These are phyloP conservation scores for Cetonia aurata DNA, from an alignment of 2,888 invertebrate genomes.

Conservation along the genomic window DNA sequence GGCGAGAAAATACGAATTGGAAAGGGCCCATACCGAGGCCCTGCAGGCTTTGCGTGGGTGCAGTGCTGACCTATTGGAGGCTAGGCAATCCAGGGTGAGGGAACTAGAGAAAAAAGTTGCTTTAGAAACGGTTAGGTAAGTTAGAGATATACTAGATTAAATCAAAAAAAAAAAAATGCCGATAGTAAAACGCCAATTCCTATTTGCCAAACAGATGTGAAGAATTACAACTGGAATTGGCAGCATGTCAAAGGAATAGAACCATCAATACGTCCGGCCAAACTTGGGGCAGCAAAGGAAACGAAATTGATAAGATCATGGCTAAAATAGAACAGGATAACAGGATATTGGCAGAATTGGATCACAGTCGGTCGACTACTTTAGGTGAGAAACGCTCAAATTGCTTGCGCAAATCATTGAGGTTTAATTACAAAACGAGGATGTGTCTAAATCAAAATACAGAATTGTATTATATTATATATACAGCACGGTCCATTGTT, in stretches of 20 bases:
- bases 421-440: too few species aligned
- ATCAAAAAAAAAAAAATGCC: too few species aligned
- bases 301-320: constrained; percentile 94
- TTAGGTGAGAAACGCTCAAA: constrained; percentile 68
- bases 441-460: too few species aligned
- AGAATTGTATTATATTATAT: too few species aligned
- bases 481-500: too few species aligned
- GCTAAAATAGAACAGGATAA: constrained; percentile 94
- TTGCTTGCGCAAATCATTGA: not conserved
- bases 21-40: constrained; percentile 83
- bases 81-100: constrained; percentile 84
- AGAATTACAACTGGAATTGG: constrained; percentile 89
- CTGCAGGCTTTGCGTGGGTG: constrained; percentile 71
- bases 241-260: constrained; percentile 69
- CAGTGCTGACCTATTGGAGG: constrained; percentile 75
- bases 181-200: too few species aligned
- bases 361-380: constrained; percentile 82
- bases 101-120: constrained; percentile 92
- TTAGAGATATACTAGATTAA: not conserved
- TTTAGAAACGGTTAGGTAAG: constrained; percentile 65
- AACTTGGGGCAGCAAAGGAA: constrained; percentile 68
- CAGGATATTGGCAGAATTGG: constrained; percentile 89
- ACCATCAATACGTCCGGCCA: constrained; percentile 53
- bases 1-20: constrained; percentile 80
- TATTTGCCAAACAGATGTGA: constrained; percentile 73